Evolutionary conservation across 2,888 invertebrate species (phyloP).

Genomic region (Ellobium chinense): DNA sequence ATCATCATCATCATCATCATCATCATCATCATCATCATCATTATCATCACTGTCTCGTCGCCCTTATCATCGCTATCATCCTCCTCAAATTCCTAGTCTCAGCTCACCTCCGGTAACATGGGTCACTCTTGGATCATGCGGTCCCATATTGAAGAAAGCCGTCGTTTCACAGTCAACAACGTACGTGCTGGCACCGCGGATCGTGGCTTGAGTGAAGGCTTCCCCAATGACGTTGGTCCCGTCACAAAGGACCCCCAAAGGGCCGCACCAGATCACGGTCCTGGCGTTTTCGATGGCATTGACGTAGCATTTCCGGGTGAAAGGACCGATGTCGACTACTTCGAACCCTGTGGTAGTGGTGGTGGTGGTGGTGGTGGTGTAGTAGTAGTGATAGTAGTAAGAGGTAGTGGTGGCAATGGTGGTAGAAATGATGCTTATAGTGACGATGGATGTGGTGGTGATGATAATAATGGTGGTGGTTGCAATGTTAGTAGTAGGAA

Average conservation of each 20-base stretch:
- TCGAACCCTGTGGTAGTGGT: constrained; percentile 10
- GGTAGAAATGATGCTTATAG: not conserved
- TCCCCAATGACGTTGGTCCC: constrained; percentile 13
- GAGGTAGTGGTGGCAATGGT: not conserved
- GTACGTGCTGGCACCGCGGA: constrained; percentile 6
- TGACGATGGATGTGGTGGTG: not conserved
- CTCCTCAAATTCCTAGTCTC: too few relatives aligned
- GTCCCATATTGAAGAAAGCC: not conserved
- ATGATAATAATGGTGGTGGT: not conserved
- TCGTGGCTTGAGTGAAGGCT: constrained; percentile 10
- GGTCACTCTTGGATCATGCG: not conserved
- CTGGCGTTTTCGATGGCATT: not conserved
- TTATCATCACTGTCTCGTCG: too few relatives aligned
- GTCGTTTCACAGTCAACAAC: not conserved
- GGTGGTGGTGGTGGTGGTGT: not conserved
- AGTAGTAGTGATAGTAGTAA: too few relatives aligned
- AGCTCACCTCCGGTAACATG: constrained; percentile 2
- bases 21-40: too few relatives aligned
- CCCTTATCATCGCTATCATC: too few relatives aligned
- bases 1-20: too few relatives aligned
- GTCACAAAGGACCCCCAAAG: constrained; percentile 5
- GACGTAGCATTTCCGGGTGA: constrained; percentile 33
- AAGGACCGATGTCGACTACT: constrained; percentile 34
- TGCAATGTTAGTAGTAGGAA: not conserved
- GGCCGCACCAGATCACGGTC: constrained; percentile 23